Evolutionary conservation across 2,797 vertebrate genomes (phyloP).

Genomic region (Sebastes iracundus): DNA sequence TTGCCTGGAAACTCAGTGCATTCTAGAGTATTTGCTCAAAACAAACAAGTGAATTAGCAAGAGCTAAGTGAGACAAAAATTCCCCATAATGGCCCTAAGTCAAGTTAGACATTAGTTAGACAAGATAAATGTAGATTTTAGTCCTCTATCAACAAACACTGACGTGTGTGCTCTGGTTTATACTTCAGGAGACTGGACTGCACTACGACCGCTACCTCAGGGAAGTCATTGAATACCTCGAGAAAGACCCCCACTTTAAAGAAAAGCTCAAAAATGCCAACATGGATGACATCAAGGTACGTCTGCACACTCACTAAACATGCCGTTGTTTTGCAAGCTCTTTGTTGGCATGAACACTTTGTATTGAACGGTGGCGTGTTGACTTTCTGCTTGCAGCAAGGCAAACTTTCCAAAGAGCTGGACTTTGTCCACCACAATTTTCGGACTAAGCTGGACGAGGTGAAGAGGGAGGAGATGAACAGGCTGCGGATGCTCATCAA

Average conservation of each 20-base stretch:
- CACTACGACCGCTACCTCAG: slow-evolving; percentile 96
- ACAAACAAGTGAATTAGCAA: not conserved
- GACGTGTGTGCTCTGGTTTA: not conserved
- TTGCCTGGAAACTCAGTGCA: not conserved
- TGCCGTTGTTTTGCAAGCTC: not conserved
- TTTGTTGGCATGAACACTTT: not conserved
- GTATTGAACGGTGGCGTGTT: not conserved
- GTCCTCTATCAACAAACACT: not conserved
- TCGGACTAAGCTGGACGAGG: slow-evolving; percentile 91
- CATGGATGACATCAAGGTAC: slow-evolving; percentile 95
- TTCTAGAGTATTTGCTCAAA: not conserved
- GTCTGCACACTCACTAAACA: not conserved
- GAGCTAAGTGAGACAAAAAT: not conserved
- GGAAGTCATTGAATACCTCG: slow-evolving; percentile 93
- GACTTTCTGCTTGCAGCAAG: slow-evolving; percentile 80
- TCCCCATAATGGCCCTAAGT: not conserved
- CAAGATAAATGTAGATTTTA: not conserved
- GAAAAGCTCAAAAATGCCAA: slow-evolving; percentile 92
- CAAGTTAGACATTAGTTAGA: not conserved
- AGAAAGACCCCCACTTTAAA: slow-evolving; percentile 94
- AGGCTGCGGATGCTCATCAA: slow-evolving; percentile 92
- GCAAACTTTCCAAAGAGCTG: slow-evolving; percentile 92
- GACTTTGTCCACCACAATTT: slow-evolving; percentile 94
- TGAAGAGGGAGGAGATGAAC: slow-evolving; percentile 94
- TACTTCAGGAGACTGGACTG: slow-evolving; percentile 90